phyloP scores from a whole-genome alignment of 2,113 vertebrate genomes.

The Globicephala melas region DNA sequence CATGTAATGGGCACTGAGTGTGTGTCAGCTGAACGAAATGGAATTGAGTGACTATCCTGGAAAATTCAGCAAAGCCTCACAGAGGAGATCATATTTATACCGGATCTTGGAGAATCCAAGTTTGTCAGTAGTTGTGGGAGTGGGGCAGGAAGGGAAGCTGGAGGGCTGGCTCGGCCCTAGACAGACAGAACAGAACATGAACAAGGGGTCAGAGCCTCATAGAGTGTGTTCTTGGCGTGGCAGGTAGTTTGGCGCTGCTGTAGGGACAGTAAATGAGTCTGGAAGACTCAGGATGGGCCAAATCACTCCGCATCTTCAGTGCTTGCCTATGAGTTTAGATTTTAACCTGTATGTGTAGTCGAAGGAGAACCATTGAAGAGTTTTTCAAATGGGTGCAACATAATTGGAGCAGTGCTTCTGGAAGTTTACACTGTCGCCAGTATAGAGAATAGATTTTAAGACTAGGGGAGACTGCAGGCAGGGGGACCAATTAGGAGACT shows the following conservation, averaged over 20 bases:
- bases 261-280: background rate
- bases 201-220: background rate
- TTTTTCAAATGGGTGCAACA: background rate
- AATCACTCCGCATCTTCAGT: background rate
- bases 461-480: background rate
- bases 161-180: background rate
- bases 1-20: background rate
- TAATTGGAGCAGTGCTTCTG: background rate
- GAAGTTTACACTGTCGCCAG: background rate
- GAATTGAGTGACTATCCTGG: background rate
- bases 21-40: background rate
- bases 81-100: background rate
- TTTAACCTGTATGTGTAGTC: background rate
- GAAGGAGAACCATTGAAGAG: background rate
- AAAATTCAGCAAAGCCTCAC: background rate
- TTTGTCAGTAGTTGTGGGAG: background rate
- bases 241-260: background rate
- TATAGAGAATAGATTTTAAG: background rate
- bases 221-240: background rate
- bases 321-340: background rate
- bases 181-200: background rate
- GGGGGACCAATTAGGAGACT: background rate
- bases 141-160: background rate
- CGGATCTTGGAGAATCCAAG: background rate
- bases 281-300: background rate